Evolutionary conservation across 2,113 vertebrate genomes (phyloP).

Genomic region (Mellivora capensis): DNA sequence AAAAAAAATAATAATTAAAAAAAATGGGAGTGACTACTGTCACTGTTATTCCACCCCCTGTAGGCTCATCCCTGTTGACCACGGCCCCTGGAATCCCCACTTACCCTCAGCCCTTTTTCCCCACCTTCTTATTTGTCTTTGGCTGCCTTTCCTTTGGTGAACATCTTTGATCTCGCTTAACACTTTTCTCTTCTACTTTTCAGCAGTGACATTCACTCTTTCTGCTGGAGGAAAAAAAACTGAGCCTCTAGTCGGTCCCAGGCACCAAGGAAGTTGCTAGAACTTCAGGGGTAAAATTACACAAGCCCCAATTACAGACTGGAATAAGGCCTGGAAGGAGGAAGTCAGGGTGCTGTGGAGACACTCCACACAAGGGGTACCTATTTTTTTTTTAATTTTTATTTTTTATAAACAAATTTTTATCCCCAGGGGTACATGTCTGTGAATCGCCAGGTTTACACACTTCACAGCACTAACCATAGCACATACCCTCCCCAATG

Average conservation of each 20-base stretch:
- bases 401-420: no score
- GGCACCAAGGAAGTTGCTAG: background rate
- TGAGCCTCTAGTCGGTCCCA: background rate
- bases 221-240: background rate
- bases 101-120: background rate
- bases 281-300: background rate
- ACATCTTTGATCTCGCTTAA: background rate
- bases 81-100: background rate
- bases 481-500: no score
- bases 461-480: no score
- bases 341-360: background rate
- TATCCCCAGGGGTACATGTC: no score
- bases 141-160: background rate
- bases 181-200: background rate
- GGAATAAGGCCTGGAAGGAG: background rate
- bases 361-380: background rate
- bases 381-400: no score
- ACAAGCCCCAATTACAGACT: background rate
- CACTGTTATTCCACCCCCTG: no score
- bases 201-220: background rate
- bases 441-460: no score
- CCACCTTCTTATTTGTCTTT: background rate
- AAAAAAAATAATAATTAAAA: no score
- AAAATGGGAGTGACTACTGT: fast-evolving
- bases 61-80: background rate